Base-by-base conservation (phyloP, 2,113 vertebrate species). In the Procavia capensis region DNA sequence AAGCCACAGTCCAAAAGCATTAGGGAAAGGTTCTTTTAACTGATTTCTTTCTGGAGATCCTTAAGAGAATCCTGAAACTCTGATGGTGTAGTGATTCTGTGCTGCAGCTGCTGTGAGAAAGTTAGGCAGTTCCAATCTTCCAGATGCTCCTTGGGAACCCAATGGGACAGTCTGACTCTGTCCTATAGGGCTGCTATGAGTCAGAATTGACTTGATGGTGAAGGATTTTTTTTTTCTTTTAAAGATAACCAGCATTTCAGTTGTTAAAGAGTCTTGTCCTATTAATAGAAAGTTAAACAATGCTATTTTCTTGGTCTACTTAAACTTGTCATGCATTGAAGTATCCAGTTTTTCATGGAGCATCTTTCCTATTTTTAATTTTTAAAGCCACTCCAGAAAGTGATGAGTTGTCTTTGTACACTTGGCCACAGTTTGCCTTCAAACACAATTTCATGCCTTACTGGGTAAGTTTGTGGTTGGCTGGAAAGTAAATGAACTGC, bases 401-500 rank as follows among this genome's bases (percentile, higher is more conserved):
- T 82, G 90, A 95, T 81, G 39, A 59, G 83, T 75, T 96, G 25
- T 70, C 84, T 83, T 78, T 24, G 25, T 16, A 16, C 78, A 17
- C 6, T 80, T 84, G 31, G 59, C 70, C 29, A 45, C 68, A 85
- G 45, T 93, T 93, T 79, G 36, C 54, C 79, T 78, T 31, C 70
- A 94, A 87, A 94, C 3, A 31, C 76, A 93, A 76, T 97, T 94
- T 94, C 85, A 88, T 92, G 78, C 76, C 78, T 93, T 95, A 41
- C 92, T 92, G 80, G 68, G 36, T 50, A 63, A 17, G 22, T 72
- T 9, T 80, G 43, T 93, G 80, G 92, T 78, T 16, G 3, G 20
- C 84, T 90, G 50, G 79, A 70, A 85, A 88, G 39, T 74, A 90
- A 93, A 95, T 76, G 83, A 89, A 61, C 76, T 41, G 29, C 50